Conservation (phyloP, 2,888 invertebrate genomes). For the Andrena bicolor region DNA sequence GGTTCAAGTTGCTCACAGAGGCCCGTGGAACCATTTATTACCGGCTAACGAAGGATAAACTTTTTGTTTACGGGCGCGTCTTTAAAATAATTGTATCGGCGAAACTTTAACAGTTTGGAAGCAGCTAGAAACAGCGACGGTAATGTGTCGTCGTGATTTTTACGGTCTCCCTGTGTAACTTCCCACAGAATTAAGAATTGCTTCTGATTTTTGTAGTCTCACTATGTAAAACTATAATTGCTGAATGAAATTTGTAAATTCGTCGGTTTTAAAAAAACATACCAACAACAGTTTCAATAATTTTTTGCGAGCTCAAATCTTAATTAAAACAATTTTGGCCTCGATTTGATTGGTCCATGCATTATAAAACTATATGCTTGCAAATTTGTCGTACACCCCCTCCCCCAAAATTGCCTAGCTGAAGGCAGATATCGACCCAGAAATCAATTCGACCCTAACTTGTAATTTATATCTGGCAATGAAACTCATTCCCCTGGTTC, state of each 20-base stretch:
- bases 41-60: constrained; percentile 20
- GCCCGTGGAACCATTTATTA: constrained; percentile 9
- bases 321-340: background rate
- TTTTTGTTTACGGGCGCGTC: constrained; percentile 31
- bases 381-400: background rate
- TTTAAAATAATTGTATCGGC: constrained; percentile 37
- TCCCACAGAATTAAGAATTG: constrained; percentile 28
- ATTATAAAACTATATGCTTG: background rate
- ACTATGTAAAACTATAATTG: no score
- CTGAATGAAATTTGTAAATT: no score
- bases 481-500: constrained; percentile 18
- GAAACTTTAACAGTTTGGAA: constrained; percentile 26
- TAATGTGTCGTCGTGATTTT: constrained; percentile 36
- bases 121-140: constrained; percentile 1
- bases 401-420: background rate
- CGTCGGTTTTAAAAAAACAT: no score
- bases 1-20: background rate
- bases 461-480: constrained; percentile 36
- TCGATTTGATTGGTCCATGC: background rate
- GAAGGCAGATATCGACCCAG: constrained; percentile 12
- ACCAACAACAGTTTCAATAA: background rate
- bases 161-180: constrained; percentile 8
- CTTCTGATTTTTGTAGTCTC: background rate
- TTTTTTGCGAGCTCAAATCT: background rate
- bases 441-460: constrained; percentile 35